Evolutionary conservation across 2,797 vertebrate genomes (phyloP).

Genomic region (Chrysocyon brachyurus): DNA sequence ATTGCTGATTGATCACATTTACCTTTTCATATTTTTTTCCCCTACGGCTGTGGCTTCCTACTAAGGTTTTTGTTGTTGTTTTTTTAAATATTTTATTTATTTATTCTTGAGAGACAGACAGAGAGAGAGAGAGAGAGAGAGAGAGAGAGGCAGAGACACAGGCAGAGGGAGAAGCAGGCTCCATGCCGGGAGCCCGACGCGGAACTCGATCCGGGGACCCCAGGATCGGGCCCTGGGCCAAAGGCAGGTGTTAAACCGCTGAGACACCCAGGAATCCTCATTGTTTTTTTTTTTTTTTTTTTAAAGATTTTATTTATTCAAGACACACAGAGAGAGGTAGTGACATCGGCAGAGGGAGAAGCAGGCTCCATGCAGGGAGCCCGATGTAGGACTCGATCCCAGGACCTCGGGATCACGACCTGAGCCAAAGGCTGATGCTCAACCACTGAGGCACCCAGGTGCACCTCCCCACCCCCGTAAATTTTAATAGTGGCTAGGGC

Average conservation of each 20-base stretch:
- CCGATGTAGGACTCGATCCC: not conserved
- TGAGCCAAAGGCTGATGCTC: not conserved
- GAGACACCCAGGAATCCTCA: too few relatives aligned
- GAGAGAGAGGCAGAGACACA: too few relatives aligned
- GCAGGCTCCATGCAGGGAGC: not conserved
- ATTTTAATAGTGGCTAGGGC: not conserved
- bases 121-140: too few relatives aligned
- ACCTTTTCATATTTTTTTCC: not conserved
- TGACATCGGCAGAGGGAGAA: not conserved
- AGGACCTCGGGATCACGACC: not conserved
- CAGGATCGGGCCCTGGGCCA: too few relatives aligned
- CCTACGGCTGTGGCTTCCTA: not conserved
- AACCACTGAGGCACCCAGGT: not conserved
- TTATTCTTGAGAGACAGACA: not conserved
- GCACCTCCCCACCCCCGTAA: fast-evolving
- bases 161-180: too few relatives aligned
- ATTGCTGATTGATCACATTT: not conserved
- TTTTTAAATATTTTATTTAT: not conserved
- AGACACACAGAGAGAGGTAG: too few relatives aligned
- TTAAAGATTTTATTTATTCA: too few relatives aligned
- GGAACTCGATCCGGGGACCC: too few relatives aligned
- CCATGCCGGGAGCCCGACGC: too few relatives aligned
- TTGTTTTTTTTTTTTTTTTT: too few relatives aligned
- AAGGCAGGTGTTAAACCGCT: too few relatives aligned
- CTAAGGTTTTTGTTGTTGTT: not conserved